phyloP scores from a whole-genome alignment of 1,140 invertebrate species.

The Aphaenogaster rudis region DNA sequence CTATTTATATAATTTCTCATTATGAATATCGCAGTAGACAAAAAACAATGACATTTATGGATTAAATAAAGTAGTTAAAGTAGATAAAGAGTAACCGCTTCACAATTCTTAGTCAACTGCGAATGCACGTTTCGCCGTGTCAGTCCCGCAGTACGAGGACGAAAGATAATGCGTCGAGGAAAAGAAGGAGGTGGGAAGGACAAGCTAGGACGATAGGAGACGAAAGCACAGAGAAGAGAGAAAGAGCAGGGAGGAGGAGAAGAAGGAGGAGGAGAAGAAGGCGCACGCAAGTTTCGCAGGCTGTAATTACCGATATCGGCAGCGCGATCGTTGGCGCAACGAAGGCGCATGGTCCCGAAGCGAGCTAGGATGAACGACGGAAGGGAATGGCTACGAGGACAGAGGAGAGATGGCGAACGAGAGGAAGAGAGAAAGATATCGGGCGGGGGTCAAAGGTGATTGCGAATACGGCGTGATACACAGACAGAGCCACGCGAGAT shows the following conservation, averaged over 20 bases:
- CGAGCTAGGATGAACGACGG: constrained; percentile 55
- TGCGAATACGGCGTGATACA: constrained; percentile 63
- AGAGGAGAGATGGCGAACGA: constrained; percentile 40
- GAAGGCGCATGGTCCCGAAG: constrained; percentile 58
- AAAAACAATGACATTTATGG: constrained; percentile 1
- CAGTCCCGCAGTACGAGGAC: not conserved
- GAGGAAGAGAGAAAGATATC: constrained; percentile 43
- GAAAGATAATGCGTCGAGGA: constrained; percentile 25
- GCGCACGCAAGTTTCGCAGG: constrained; percentile 61
- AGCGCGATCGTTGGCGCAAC: constrained; percentile 72
- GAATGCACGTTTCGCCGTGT: not conserved
- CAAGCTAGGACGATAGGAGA: constrained; percentile 53
- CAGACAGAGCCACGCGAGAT: constrained; percentile 47
- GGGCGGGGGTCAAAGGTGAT: constrained; percentile 65
- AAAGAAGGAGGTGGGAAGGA: not conserved
- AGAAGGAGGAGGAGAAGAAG: constrained; percentile 44
- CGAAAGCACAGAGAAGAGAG: constrained; percentile 25
- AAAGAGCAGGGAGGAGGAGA: not conserved
- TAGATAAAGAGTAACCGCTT: not conserved
- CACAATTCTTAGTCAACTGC: not conserved
- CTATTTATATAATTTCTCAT: not conserved
- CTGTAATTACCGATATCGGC: constrained; percentile 78
- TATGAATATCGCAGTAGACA: not conserved
- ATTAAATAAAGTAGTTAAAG: not conserved
- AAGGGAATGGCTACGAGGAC: constrained; percentile 40